These are phyloP conservation scores for Sparus aurata DNA, from an alignment of 2,797 vertebrate genomes.

Conservation along the genomic window DNA sequence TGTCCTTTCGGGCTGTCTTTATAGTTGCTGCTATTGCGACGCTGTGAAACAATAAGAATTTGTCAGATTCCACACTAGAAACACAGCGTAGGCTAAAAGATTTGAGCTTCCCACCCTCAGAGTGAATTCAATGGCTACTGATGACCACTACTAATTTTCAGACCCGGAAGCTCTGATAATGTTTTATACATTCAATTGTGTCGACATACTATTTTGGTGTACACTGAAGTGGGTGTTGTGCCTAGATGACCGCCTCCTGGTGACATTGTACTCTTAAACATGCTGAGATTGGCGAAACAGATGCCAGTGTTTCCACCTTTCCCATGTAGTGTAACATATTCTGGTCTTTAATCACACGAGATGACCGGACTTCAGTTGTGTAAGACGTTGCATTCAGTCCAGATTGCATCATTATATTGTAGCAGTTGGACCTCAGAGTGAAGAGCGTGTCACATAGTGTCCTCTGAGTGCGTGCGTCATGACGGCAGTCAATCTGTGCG, in stretches of 20 bases:
- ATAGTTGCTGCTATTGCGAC: too few species aligned
- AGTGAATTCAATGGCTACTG: too few species aligned
- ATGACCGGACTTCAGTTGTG: neutral
- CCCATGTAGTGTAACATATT: neutral
- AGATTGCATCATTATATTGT: neutral
- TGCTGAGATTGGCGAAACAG: neutral
- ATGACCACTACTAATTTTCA: too few species aligned
- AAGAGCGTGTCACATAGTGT: slow-evolving; percentile 18
- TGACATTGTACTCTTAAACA: neutral
- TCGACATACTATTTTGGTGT: too few species aligned
- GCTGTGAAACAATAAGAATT: too few species aligned
- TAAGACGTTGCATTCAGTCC: neutral
- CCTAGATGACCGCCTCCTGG: neutral
- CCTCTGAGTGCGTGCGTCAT: slow-evolving; percentile 19
- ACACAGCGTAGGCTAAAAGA: too few species aligned
- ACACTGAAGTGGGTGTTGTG: neutral
- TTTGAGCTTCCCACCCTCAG: too few species aligned
- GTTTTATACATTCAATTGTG: too few species aligned
- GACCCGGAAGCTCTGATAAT: too few species aligned
- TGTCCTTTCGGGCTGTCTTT: too few species aligned
- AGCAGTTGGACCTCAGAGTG: neutral
- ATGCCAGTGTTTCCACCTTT: neutral
- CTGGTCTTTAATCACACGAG: neutral
- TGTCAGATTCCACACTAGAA: too few species aligned
- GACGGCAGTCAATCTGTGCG: slow-evolving; percentile 36